Base-by-base conservation (phyloP, 2,888 invertebrate species). In the Calameuta filiformis region DNA sequence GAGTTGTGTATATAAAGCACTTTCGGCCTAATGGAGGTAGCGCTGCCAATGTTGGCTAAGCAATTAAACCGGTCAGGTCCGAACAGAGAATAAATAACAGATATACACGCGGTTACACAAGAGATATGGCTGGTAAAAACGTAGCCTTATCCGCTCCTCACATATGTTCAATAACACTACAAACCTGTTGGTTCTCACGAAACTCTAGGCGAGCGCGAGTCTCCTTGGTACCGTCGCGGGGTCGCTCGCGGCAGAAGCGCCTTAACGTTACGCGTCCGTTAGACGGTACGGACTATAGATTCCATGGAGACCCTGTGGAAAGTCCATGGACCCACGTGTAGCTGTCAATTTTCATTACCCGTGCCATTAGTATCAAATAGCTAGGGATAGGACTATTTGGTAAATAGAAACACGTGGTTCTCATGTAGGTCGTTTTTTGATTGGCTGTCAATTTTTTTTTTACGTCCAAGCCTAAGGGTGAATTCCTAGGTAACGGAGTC, bases 41-140 rank as follows among this genome's bases (percentile, higher is more conserved):
- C 85, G 83, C 74, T 82, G 83, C 85, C 83, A 83, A 87, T 86
- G 86, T 86, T 86, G 85, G 86, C 86, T 83, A 85, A 86, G 86
- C 86, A 86, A 86, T 86, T 87, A 86, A 87, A 85, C 83, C 82
- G 78, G 85, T 83, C 79, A 79, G 81, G 82, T 81, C 82, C 83
- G 85, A 85, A 86, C 86, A 84, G 84, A 85, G 85, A 82, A 86
- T 86, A 86, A 86, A 86, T 86, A 86, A 85, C 85, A 82, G 85
- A 86, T 86, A 85, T 85, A 86, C 78, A 78, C 85, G 85, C 83
- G 84, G 84, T 82, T 82, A 82, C 80, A 79, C 73, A 75, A 75
- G 69, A 81, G 76, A 80, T 79, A 78, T 78, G 79, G 76, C 76
- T 80, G 68, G 79, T 76, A 76, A 76, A 76, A 79, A 79, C 76